phyloP scores from a whole-genome alignment of 2,797 vertebrate species.

The Aplochiton taeniatus region DNA sequence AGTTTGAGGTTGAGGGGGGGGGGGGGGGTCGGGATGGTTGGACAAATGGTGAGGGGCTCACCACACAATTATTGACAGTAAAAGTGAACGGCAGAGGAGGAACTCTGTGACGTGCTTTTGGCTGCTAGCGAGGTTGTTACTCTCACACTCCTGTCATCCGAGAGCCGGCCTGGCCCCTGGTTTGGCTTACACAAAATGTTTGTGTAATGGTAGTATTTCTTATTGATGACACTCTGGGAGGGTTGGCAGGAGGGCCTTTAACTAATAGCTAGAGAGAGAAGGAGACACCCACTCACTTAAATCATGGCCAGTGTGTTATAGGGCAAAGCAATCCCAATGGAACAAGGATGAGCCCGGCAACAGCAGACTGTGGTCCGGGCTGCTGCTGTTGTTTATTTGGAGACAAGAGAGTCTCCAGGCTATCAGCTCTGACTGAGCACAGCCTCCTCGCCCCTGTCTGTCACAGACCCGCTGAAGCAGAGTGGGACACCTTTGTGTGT shows the following conservation, averaged over 20 bases:
- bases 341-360: too few species aligned
- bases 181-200: slow-evolving; percentile 38
- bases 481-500: slow-evolving; percentile 34
- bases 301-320: slow-evolving; percentile 9
- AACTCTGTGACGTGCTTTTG: too few species aligned
- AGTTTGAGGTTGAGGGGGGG: slow-evolving; percentile 26
- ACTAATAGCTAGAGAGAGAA: slow-evolving; percentile 7
- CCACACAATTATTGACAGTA: slow-evolving; percentile 44
- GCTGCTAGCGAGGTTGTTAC: too few species aligned
- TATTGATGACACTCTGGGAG: slow-evolving; percentile 31
- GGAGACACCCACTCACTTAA: slow-evolving; percentile 13
- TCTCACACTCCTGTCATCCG: slow-evolving; percentile 25
- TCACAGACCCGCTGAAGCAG: slow-evolving; percentile 64
- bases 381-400: slow-evolving; percentile 51
- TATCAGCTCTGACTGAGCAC: slow-evolving; percentile 58
- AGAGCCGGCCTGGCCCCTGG: slow-evolving; percentile 26
- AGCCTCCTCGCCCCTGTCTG: slow-evolving; percentile 62
- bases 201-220: slow-evolving; percentile 42
- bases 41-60: slow-evolving; percentile 40
- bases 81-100: slow-evolving; percentile 52
- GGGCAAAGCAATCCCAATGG: neutral
- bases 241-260: slow-evolving; percentile 27
- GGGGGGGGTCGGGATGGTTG: neutral
- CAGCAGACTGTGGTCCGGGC: slow-evolving; percentile 38
- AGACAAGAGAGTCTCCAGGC: slow-evolving; percentile 36